Conservation (phyloP, 2,797 vertebrate species). For the Phrynocephalus forsythii region DNA sequence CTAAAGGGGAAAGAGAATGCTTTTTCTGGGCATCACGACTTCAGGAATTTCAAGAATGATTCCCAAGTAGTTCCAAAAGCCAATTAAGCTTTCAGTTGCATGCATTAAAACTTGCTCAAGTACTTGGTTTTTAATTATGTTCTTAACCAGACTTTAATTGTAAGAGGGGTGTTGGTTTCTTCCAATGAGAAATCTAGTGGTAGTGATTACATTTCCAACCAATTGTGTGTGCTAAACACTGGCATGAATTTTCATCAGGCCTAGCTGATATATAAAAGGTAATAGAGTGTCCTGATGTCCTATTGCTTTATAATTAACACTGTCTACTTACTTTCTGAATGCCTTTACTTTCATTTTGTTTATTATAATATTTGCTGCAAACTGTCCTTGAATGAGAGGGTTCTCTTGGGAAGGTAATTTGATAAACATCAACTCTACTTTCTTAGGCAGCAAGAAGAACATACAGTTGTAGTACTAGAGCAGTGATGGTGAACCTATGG, state of each 20-base stretch:
- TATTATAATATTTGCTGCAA: neutral
- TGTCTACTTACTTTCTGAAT: neutral
- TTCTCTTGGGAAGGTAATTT: conserved; percentile 1
- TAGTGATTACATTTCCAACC: neutral
- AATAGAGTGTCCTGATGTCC: neutral
- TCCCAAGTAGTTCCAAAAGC: neutral
- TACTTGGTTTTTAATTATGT: neutral
- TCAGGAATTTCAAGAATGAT: neutral
- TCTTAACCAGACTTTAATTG: conserved; percentile 3
- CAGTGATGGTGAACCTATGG: no score
- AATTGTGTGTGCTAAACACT: neutral
- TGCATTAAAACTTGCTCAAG: neutral
- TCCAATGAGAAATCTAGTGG: conserved; percentile 3
- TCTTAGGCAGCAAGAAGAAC: neutral
- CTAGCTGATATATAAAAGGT: neutral
- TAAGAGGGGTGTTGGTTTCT: conserved; percentile 1
- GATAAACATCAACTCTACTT: conserved; percentile 8
- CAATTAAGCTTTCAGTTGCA: neutral
- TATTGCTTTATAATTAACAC: neutral
- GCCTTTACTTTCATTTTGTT: neutral
- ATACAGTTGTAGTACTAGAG: no score
- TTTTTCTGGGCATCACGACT: neutral
- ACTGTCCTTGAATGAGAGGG: neutral
- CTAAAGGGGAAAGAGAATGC: neutral
- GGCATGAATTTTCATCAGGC: neutral